phyloP scores from a whole-genome alignment of 2,113 vertebrate genomes.

The Gadus chalcogrammus region DNA sequence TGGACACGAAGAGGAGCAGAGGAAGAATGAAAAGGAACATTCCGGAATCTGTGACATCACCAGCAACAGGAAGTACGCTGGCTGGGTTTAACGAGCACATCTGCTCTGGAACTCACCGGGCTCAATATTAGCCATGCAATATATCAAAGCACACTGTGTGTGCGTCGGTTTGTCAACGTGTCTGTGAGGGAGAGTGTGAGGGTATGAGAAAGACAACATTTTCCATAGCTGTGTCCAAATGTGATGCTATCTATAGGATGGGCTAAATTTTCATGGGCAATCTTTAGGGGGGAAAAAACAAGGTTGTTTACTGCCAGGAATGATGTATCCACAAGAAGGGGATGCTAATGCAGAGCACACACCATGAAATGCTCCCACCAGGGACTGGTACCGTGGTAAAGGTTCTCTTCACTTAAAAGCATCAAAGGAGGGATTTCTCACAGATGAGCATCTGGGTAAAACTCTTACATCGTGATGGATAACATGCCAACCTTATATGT shows the following conservation, averaged over 20 bases:
- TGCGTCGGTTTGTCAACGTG: neutral
- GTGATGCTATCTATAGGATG: neutral
- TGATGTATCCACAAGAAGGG: neutral
- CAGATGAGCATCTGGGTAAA: too few relatives aligned
- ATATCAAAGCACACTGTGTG: neutral
- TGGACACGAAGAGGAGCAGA: slow-evolving; percentile 23
- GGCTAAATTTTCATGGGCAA: neutral
- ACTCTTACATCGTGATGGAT: too few relatives aligned
- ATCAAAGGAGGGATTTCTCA: neutral
- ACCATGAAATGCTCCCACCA: neutral
- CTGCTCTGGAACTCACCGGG: neutral
- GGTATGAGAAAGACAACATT: neutral
- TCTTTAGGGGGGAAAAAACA: slow-evolving; percentile 7
- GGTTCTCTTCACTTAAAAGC: slow-evolving; percentile 6
- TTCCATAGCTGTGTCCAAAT: neutral
- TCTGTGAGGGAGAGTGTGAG: neutral
- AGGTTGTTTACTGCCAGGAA: neutral
- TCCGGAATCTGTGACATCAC: neutral
- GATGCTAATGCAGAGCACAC: neutral
- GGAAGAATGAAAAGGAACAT: slow-evolving; percentile 32
- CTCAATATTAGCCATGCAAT: neutral
- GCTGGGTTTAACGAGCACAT: neutral
- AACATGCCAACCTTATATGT: too few relatives aligned
- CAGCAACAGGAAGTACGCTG: neutral
- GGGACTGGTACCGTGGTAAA: slow-evolving; percentile 29